Evolutionary conservation across 1,140 invertebrate species (phyloP), one percentile per base, ranked within the genome.

Genomic region (Araneus ventricosus): DNA sequence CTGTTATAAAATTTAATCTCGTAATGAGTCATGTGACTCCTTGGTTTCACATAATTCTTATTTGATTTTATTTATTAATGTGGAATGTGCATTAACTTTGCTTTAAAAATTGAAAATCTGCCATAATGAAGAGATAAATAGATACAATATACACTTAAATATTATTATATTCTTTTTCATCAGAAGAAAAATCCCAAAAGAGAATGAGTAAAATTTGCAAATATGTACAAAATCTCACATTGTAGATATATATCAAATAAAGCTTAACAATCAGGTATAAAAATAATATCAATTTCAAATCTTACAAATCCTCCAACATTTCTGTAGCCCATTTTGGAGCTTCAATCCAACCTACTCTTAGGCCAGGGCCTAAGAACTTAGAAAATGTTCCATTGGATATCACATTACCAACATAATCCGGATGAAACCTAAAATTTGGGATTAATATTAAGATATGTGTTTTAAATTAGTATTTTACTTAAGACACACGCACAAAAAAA

Each of bases 381-480:
- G 97, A 97, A 94, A 97, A 97, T 0, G 96, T 96, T 34, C 97
- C 96, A 94, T 97, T 97, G 1, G 97, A 97, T 57, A 97, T 95
- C 14, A 97, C 95, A 95, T 97, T 95, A 3, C 97, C 97, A 88
- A 95, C 94, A 95, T 96, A 95, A 7, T 94, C 94, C 22, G 95
- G 94, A 90, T 93, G 27, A 63, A 57, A 87, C 30, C 88, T 92
- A 52, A 63, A 63, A 39, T 41, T 45, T 45, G 8, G 41, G 10
- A 8, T 45, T 45, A 45, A 45, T 45, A 45, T 45, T 45, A 63
- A 63, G 61, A 63, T 70, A 8, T 70, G 2, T 70, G n/a, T 4
- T 27, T 24, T 17, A 70, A 70, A 30, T 3, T 7, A 24, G 30
- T 24, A 70, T 70, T 70, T 70, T 70, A 30, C 10, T 70, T 27